Evolutionary conservation across 2,113 vertebrate species (phyloP).

Genomic region (Synodontis membranacea): DNA sequence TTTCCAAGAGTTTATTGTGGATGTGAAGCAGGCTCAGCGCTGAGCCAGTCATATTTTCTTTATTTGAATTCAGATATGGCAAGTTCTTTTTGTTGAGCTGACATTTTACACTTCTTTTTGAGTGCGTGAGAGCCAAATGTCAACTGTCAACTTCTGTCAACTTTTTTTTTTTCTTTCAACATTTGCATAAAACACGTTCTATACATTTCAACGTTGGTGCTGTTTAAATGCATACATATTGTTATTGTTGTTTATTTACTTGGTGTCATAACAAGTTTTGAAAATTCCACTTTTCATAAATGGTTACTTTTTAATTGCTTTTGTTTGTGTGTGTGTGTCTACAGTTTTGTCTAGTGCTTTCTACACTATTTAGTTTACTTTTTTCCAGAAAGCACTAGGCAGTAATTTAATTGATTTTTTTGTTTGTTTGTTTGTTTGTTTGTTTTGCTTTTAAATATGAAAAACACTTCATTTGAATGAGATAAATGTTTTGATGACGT

Average conservation of each 20-base stretch:
- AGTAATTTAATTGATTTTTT: neutral
- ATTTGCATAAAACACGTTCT: conserved; percentile 48
- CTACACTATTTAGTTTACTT: neutral
- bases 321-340: neutral
- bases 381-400: conserved; percentile 12
- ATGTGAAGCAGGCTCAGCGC: conserved; percentile 9
- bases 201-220: conserved; percentile 39
- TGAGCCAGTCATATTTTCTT: conserved; percentile 9
- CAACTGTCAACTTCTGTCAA: conserved; percentile 16
- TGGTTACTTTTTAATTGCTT: neutral
- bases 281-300: conserved; percentile 40
- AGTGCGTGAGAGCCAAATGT: conserved; percentile 18
- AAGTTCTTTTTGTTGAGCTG: conserved; percentile 10
- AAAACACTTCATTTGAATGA: neutral
- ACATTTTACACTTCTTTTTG: conserved; percentile 2
- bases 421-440: conserved; percentile 32
- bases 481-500: conserved; percentile 4
- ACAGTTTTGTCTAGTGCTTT: neutral
- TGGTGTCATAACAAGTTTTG: conserved; percentile 8
- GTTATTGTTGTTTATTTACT: conserved; percentile 36
- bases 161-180: conserved; percentile 44
- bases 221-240: conserved; percentile 23
- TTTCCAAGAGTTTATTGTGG: conserved; percentile 10
- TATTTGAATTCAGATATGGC: neutral
- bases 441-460: neutral